phyloP scores from a whole-genome alignment of 2,888 invertebrate species.

The Dryocosmus kuriphilus region DNA sequence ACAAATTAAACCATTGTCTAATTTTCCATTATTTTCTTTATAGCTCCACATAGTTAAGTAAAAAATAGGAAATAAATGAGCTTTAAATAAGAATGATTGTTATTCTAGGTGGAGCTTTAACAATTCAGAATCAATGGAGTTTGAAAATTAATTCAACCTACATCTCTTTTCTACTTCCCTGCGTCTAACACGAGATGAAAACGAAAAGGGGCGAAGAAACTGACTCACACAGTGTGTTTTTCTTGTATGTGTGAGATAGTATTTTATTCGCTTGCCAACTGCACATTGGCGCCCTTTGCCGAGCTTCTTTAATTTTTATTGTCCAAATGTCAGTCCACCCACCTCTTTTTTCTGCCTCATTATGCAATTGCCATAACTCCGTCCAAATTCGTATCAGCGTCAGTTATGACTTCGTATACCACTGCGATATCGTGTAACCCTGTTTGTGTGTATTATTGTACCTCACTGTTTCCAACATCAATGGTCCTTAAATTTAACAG shows the following conservation, averaged over 20 bases:
- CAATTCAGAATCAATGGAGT: too few relatives aligned
- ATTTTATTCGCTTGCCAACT: background rate
- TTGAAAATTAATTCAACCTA: background rate
- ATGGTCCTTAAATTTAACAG: background rate
- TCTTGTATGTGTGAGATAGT: conserved; percentile 1
- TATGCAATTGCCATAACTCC: background rate
- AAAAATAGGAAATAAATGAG: too few relatives aligned
- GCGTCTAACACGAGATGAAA: background rate
- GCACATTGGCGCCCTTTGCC: background rate
- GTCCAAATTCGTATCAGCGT: background rate
- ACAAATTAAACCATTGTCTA: too few relatives aligned
- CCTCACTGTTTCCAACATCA: background rate
- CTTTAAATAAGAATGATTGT: too few relatives aligned
- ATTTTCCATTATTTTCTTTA: too few relatives aligned
- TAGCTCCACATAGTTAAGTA: too few relatives aligned
- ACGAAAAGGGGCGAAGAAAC: background rate
- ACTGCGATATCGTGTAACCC: background rate
- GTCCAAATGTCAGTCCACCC: background rate
- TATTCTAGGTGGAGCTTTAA: too few relatives aligned
- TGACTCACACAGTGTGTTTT: background rate
- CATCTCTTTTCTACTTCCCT: background rate
- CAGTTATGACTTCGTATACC: background rate
- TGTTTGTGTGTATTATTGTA: background rate
- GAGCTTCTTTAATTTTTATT: too few relatives aligned
- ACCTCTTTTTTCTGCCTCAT: background rate